phyloP scores from a whole-genome alignment of 2,113 vertebrate genomes.

The Oncorhynchus mykiss region DNA sequence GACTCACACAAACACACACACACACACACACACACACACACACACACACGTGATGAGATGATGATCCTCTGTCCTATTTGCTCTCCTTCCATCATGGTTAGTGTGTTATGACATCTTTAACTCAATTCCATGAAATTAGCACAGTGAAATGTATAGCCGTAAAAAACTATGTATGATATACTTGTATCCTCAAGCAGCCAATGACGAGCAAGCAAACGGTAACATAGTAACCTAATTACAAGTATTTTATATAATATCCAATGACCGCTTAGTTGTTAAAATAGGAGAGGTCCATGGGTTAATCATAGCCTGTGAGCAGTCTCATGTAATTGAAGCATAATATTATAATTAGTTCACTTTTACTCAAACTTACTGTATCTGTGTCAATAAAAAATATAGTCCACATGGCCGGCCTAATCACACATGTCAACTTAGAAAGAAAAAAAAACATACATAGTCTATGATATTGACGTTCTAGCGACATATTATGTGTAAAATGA shows the following conservation, averaged over 20 bases:
- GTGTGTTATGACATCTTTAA: slow-evolving; percentile 39
- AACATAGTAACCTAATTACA: slow-evolving; percentile 78
- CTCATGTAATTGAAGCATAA: slow-evolving; percentile 65
- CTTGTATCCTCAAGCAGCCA: slow-evolving; percentile 59
- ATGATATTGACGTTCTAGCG: slow-evolving; percentile 25
- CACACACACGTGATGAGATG: neutral
- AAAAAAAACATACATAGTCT: slow-evolving; percentile 30
- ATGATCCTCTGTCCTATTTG: slow-evolving; percentile 16
- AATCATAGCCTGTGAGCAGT: slow-evolving; percentile 78
- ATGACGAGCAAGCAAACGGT: slow-evolving; percentile 50
- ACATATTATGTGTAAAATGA: neutral
- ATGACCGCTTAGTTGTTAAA: slow-evolving; percentile 67
- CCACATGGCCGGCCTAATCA: slow-evolving; percentile 27
- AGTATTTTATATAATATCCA: slow-evolving; percentile 65
- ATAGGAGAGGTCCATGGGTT: slow-evolving; percentile 71
- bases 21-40: too few species aligned
- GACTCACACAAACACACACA: too few species aligned
- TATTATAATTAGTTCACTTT: slow-evolving; percentile 71
- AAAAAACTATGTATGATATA: slow-evolving; percentile 53
- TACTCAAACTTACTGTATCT: slow-evolving; percentile 64
- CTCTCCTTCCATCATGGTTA: slow-evolving; percentile 17
- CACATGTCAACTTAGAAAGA: slow-evolving; percentile 38
- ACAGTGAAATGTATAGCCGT: slow-evolving; percentile 49
- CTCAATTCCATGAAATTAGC: slow-evolving; percentile 56
- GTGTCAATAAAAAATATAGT: slow-evolving; percentile 69